phyloP scores from a whole-genome alignment of 92 coral and sea anemone species.

The Metridium senile region DNA sequence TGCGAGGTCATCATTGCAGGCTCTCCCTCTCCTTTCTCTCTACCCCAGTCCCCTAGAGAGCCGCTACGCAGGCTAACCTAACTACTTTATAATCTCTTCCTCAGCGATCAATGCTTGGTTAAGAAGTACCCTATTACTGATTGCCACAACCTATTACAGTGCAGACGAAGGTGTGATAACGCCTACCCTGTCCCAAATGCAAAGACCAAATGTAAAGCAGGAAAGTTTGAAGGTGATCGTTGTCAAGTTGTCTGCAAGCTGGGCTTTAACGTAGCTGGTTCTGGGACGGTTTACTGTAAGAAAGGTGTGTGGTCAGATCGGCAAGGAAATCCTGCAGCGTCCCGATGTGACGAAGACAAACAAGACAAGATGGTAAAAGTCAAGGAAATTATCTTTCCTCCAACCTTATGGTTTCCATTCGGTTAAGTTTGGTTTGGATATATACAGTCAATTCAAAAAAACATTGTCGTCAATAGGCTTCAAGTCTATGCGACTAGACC shows the following conservation, averaged over 20 bases:
- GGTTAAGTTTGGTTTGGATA: too few species aligned
- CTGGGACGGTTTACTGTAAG: conserved; percentile 18
- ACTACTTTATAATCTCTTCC: background rate
- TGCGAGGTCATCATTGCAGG: too few species aligned
- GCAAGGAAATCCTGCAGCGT: conserved; percentile 13
- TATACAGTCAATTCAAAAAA: too few species aligned
- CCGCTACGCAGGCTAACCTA: too few species aligned
- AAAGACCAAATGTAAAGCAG: background rate
- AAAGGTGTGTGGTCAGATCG: conserved; percentile 29
- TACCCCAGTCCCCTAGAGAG: too few species aligned
- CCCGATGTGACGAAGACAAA: conserved; percentile 10
- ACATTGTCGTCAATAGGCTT: too few species aligned
- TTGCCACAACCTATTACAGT: conserved; percentile 34
- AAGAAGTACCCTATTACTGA: background rate
- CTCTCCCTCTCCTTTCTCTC: background rate
- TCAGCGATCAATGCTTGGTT: background rate
- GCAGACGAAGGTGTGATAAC: conserved; percentile 30
- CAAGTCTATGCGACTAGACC: too few species aligned
- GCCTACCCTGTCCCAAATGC: conserved; percentile 26
- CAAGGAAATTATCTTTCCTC: too few species aligned
- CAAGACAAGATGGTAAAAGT: background rate
- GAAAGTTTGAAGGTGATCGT: conserved; percentile 34
- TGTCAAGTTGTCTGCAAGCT: conserved; percentile 14
- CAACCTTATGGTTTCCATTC: too few species aligned
- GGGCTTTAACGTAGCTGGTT: conserved; percentile 14